Conservation (phyloP, 2,888 invertebrate genomes). For the Calameuta pallipes region DNA sequence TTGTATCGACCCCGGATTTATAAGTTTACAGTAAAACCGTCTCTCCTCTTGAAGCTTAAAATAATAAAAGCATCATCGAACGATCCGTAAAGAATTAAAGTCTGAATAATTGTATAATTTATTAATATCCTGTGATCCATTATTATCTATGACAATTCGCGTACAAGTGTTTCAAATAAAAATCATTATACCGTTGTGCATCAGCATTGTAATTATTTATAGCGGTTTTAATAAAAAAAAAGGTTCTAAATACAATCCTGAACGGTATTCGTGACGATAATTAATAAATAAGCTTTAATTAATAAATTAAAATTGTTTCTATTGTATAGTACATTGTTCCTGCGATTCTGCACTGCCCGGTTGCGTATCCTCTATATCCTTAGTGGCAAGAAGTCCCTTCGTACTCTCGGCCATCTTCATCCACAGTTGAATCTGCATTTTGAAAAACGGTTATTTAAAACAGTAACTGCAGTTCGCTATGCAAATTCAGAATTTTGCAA, state of each 20-base stretch:
- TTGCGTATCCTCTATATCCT: constrained; percentile 42
- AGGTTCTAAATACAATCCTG: not conserved
- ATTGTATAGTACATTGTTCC: constrained; percentile 56
- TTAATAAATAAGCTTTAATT: not conserved
- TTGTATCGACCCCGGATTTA: not conserved
- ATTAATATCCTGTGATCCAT: not conserved
- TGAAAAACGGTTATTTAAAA: constrained; percentile 6
- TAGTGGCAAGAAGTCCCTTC: constrained; percentile 67
- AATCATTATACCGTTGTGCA: too few relatives aligned
- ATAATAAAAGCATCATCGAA: not conserved
- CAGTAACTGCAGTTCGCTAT: not conserved
- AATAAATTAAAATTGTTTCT: constrained; percentile 16
- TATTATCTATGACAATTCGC: not conserved
- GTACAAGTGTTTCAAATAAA: not conserved
- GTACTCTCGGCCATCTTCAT: constrained; percentile 72
- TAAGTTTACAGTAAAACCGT: not conserved
- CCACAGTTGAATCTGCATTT: constrained; percentile 68
- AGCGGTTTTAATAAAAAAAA: too few relatives aligned
- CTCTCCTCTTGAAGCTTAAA: not conserved
- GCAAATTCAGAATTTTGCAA: not conserved
- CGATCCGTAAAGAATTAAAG: not conserved
- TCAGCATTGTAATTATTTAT: too few relatives aligned
- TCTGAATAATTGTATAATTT: not conserved
- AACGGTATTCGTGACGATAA: not conserved
- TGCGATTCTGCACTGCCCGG: constrained; percentile 39